A percentile compares a stretch with the other conserved stretches of the same genome.
Conservation (phyloP, 1,140 invertebrate genomes). For the Drosophila lacteicornis region DNA sequence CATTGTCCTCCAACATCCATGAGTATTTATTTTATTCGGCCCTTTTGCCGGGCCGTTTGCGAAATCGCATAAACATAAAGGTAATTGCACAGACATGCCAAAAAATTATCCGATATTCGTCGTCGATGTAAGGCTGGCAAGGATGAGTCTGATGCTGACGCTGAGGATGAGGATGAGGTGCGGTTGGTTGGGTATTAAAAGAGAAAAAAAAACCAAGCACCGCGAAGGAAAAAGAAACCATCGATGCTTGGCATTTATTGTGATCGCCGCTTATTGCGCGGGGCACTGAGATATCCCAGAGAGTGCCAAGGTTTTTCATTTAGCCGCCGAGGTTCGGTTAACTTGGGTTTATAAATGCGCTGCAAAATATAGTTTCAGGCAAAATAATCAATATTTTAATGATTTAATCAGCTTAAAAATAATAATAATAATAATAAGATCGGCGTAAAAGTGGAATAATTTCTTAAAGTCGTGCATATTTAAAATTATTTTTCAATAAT, state of each 20-base stretch:
- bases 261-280: constrained; percentile 71
- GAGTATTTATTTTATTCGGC: constrained; percentile 39
- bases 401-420: no score
- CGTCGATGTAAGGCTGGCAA: constrained; percentile 41
- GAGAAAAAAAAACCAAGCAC: constrained; percentile 7
- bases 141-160: constrained; percentile 4
- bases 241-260: constrained; percentile 81
- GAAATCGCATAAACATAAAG: constrained; percentile 81
- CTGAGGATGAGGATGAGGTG: constrained; percentile 36
- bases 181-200: constrained; percentile 33
- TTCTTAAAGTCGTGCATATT: no score
- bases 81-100: constrained; percentile 81
- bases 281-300: constrained; percentile 50
- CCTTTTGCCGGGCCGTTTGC: constrained; percentile 43
- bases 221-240: constrained; percentile 47
- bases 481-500: no score
- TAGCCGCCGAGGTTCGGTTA: constrained; percentile 36
- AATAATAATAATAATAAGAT: no score
- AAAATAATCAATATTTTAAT: neutral
- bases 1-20: constrained; percentile 57
- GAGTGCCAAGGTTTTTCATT: constrained; percentile 72
- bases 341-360: neutral
- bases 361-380: neutral
- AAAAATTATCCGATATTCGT: constrained; percentile 76
- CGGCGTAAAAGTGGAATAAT: no score